Evolutionary conservation across 2,113 vertebrate species (phyloP).

Genomic region (Cricetomys ansorgei): DNA sequence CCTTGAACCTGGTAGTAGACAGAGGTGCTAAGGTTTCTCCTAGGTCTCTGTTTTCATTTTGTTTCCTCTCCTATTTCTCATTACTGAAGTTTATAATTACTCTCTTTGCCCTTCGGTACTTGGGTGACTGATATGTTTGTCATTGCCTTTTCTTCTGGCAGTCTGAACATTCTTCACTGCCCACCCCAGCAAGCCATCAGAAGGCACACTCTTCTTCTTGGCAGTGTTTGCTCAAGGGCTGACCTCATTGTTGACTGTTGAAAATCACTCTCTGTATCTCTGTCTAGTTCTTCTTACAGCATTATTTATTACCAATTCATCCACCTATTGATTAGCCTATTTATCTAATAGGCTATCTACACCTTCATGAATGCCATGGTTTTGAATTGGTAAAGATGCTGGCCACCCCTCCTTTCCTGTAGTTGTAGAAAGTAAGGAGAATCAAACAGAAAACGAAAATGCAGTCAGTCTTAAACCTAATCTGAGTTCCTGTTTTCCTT

Average conservation of each 20-base stretch:
- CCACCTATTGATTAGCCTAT: neutral
- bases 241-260: neutral
- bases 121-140: neutral
- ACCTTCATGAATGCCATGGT: neutral
- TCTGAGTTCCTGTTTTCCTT: neutral
- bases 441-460: neutral
- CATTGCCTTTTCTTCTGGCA: neutral
- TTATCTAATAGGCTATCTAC: neutral
- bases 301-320: neutral
- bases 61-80: neutral
- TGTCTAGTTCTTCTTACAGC: neutral
- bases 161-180: neutral
- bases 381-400: neutral
- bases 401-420: neutral
- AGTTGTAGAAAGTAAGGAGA: neutral
- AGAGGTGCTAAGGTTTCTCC: neutral
- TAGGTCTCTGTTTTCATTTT: conserved; percentile 30
- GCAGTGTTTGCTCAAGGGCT: neutral
- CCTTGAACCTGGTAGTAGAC: conserved; percentile 6
- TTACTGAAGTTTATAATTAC: neutral
- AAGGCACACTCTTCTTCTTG: neutral
- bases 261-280: neutral
- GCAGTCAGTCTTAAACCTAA: neutral
- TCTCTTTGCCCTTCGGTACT: neutral
- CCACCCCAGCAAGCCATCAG: neutral